phyloP scores from a whole-genome alignment of 1,140 invertebrate genomes.

The Temnothorax nylanderi region DNA sequence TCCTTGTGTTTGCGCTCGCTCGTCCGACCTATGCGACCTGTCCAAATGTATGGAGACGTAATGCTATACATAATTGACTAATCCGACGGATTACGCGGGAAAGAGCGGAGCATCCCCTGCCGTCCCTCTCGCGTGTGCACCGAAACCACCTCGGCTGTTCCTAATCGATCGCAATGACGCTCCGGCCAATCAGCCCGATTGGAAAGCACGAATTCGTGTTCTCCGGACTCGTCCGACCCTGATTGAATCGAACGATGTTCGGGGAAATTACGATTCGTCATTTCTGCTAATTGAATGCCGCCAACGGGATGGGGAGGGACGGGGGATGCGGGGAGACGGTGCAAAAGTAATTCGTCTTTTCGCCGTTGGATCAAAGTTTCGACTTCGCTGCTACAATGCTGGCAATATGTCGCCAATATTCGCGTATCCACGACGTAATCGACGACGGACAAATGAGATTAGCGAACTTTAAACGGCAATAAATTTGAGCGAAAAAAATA shows the following conservation, averaged over 20 bases:
- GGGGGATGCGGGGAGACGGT: neutral
- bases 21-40: conserved; percentile 53
- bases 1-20: conserved; percentile 37
- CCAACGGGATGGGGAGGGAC: neutral
- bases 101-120: conserved; percentile 43
- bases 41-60: conserved; percentile 70
- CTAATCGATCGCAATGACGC: conserved; percentile 75
- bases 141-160: conserved; percentile 54
- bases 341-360: conserved; percentile 60
- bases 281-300: conserved; percentile 66
- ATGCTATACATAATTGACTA: conserved; percentile 75
- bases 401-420: neutral
- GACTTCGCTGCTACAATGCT: neutral
- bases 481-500: conserved; percentile 15
- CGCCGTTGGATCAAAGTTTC: conserved; percentile 39
- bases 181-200: conserved; percentile 69
- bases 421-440: neutral
- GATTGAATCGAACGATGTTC: conserved; percentile 62
- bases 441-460: neutral
- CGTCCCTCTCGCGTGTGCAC: conserved; percentile 4
- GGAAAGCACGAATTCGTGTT: conserved; percentile 66
- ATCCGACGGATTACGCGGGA: conserved; percentile 71
- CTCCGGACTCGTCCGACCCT: conserved; percentile 63
- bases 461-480: neutral
- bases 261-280: conserved; percentile 60